Base-by-base conservation (phyloP, 2,113 vertebrate species). In the Isurus oxyrinchus region DNA sequence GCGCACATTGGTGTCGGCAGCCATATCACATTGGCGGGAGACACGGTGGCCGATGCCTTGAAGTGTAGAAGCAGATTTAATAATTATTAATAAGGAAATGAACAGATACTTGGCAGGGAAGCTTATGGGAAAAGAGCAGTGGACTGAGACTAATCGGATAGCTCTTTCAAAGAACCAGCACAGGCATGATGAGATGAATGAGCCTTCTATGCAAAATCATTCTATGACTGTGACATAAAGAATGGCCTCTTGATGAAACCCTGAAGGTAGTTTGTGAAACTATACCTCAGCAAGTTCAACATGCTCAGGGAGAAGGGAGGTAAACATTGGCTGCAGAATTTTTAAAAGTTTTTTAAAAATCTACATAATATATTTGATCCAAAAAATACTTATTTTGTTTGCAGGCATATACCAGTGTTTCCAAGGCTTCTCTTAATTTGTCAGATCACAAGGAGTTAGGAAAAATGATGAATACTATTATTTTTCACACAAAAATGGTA, bases 381-480 rank as follows among this genome's bases (percentile, higher is more conserved):
- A 72, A 95, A 40, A 95, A 72, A 35, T 49, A 49, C 63, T 25
- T 44, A 69, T 94, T 97, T 10, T 76, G 53, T 96, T 96, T 96
- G 49, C 96, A 99, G 99, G 99, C 99, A 53, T 99, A 99, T 97
- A 99, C 99, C 86, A 99, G 99, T 53, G 99, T 99, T 96, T 99
- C 99, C 63, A 99, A 99, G 98, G 99, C 99, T 96, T 99, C 99
- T 0, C 98, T 99, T 55, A 97, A 99, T 76, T 98, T 99, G 21
- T 98, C 99, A 0, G 99, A 99, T 97, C 99, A 99, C 96, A 98
- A 99, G 97, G 99, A 99, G 97, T 98, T 99, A n/a, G 99, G 99
- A 96, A 99, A 99, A 97, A 99, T 99, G 99, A 99, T 99, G 99
- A 99, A 99, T 97, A 99, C 99, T 87, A 99, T 99, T 94, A 99